A percentile compares a stretch with the other conserved stretches of the same genome.
Conservation (phyloP, 2,888 invertebrate species). For the Dynastes maya region DNA sequence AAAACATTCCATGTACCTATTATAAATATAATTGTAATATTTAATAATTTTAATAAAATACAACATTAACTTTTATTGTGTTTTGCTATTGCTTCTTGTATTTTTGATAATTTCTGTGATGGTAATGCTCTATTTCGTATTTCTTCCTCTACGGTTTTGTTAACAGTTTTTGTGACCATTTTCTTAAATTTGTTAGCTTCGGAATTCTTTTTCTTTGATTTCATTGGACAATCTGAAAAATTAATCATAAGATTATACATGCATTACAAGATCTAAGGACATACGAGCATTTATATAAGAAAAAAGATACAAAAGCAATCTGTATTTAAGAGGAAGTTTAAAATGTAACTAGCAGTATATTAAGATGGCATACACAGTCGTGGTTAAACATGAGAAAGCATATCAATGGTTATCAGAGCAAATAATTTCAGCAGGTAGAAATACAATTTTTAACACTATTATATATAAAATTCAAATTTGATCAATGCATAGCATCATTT, state of each 20-base stretch:
- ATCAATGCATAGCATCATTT: too few relatives aligned
- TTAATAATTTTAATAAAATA: slow-evolving; percentile 46
- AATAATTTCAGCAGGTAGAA: too few relatives aligned
- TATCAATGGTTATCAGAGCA: too few relatives aligned
- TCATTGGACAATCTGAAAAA: slow-evolving; percentile 76
- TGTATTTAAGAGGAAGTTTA: not conserved
- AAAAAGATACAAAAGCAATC: not conserved
- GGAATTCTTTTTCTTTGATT: slow-evolving; percentile 76
- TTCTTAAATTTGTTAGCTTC: slow-evolving; percentile 79
- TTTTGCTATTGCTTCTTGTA: slow-evolving; percentile 72
- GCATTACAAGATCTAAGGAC: too few relatives aligned
- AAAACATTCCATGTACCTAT: slow-evolving; percentile 42
- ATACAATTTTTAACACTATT: too few relatives aligned
- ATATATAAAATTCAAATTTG: too few relatives aligned
- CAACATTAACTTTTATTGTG: slow-evolving; percentile 58
- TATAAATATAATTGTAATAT: slow-evolving; percentile 48
- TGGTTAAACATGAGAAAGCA: not conserved
- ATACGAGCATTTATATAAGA: too few relatives aligned
- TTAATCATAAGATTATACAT: not conserved
- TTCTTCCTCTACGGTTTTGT: slow-evolving; percentile 79
- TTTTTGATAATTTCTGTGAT: slow-evolving; percentile 71
- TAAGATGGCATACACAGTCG: not conserved
- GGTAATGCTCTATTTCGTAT: slow-evolving; percentile 74
- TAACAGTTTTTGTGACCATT: slow-evolving; percentile 80
- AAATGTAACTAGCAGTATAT: not conserved